Evolutionary conservation across 1,140 invertebrate genomes (phyloP).

Genomic region (Ips typographus): DNA sequence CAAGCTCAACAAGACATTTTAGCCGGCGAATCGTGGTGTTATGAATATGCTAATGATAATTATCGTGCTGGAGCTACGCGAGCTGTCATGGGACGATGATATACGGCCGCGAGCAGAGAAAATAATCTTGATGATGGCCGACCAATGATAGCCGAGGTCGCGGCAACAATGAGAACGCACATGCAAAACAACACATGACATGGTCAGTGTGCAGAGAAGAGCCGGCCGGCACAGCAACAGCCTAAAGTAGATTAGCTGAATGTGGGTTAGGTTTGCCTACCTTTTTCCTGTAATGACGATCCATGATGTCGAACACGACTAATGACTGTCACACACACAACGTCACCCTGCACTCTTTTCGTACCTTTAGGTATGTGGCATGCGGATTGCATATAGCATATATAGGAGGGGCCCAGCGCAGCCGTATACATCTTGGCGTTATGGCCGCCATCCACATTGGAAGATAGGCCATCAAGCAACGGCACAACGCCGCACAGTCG

Average conservation of each 20-base stretch:
- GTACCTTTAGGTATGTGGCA: conserved; percentile 53
- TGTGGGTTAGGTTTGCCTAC: conserved; percentile 48
- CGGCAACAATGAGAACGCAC: conserved; percentile 33
- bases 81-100: conserved; percentile 26
- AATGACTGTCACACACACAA: conserved; percentile 50
- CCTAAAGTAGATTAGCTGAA: conserved; percentile 44
- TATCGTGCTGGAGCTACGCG: neutral
- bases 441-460: conserved; percentile 74
- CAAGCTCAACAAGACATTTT: too few relatives aligned
- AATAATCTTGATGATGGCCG: conserved; percentile 31
- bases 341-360: conserved; percentile 50
- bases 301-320: conserved; percentile 53
- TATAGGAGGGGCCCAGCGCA: conserved; percentile 61
- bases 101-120: conserved; percentile 9
- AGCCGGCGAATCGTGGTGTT: too few relatives aligned
- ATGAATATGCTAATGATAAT: conserved; percentile 13
- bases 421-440: conserved; percentile 72
- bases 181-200: conserved; percentile 35
- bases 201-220: conserved; percentile 20
- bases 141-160: conserved; percentile 33
- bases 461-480: conserved; percentile 76
- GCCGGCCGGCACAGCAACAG: conserved; percentile 38
- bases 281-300: conserved; percentile 33
- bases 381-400: conserved; percentile 55
- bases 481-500: conserved; percentile 62